Conservation (phyloP, 2,888 invertebrate genomes). For the Selenia dentaria region DNA sequence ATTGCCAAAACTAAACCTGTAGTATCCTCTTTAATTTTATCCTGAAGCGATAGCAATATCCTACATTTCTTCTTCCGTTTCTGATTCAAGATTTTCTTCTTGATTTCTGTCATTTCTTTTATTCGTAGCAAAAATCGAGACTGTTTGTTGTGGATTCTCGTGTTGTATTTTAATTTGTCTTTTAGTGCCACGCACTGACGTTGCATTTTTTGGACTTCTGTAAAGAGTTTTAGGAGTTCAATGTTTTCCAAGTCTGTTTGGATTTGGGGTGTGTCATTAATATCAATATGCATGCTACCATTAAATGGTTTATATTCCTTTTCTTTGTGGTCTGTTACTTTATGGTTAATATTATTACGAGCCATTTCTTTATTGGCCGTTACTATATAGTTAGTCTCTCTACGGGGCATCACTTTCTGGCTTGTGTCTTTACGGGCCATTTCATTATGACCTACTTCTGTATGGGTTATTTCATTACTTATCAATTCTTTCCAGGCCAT, state of each 20-base stretch:
- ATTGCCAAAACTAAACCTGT: slow-evolving; percentile 73
- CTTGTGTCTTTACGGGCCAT: slow-evolving; percentile 21
- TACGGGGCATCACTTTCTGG: too few relatives aligned
- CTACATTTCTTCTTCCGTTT: slow-evolving; percentile 74
- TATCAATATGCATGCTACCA: slow-evolving; percentile 31
- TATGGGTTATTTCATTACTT: background rate
- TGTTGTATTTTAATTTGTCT: slow-evolving; percentile 66
- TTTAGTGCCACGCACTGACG: slow-evolving; percentile 59
- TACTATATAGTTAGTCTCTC: too few relatives aligned
- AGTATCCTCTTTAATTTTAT: slow-evolving; percentile 74
- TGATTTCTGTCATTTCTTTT: slow-evolving; percentile 66
- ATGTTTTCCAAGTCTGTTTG: slow-evolving; percentile 35
- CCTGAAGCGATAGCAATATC: slow-evolving; percentile 68
- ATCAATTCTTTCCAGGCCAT: background rate
- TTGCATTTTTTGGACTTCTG: slow-evolving; percentile 74
- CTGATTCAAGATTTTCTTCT: slow-evolving; percentile 64
- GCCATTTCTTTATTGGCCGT: too few relatives aligned
- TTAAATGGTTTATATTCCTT: slow-evolving; percentile 28
- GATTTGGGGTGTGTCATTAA: slow-evolving; percentile 22
- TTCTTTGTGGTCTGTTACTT: slow-evolving; percentile 19
- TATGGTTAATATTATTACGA: background rate
- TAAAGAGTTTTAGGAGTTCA: slow-evolving; percentile 67
- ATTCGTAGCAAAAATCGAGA: slow-evolving; percentile 58
- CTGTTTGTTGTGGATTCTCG: slow-evolving; percentile 66
- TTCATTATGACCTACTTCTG: slow-evolving; percentile 19